Conservation (phyloP, 1,140 invertebrate genomes). For the Leptonema lineaticorne region DNA sequence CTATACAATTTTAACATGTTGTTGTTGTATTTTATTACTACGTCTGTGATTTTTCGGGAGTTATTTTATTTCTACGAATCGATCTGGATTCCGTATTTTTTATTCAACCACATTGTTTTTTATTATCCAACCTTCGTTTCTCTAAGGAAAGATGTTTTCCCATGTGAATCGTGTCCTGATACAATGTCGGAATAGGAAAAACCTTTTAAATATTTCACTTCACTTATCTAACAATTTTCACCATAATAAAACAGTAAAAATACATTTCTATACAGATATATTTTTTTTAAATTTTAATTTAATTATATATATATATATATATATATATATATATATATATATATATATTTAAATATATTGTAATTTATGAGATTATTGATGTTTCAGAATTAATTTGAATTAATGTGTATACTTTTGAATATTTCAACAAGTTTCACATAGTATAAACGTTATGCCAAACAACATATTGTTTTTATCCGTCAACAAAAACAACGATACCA, state of each 20-base stretch:
- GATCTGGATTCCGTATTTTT: not conserved
- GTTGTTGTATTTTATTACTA: not conserved
- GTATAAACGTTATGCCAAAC: too few relatives aligned
- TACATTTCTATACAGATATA: too few relatives aligned
- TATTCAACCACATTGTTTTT: slow-evolving; percentile 4
- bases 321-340: not conserved
- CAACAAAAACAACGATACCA: too few relatives aligned
- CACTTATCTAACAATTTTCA: not conserved
- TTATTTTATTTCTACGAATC: not conserved
- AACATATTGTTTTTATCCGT: too few relatives aligned
- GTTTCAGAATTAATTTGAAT: too few relatives aligned
- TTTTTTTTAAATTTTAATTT: too few relatives aligned
- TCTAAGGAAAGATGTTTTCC: not conserved
- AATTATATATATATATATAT: not conserved
- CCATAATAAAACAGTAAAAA: not conserved
- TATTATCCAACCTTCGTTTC: not conserved
- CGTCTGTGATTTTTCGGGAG: not conserved
- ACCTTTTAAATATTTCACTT: not conserved
- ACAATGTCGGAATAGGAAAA: not conserved
- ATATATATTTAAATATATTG: not conserved
- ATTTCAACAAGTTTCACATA: not conserved
- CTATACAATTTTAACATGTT: not conserved
- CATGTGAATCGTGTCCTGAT: not conserved
- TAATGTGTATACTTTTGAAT: not conserved
- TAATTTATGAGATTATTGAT: too few relatives aligned